A percentile compares a stretch with the other conserved stretches of the same genome.
Conservation (phyloP, 2,888 invertebrate genomes). For the Cryptocephalus primarius region DNA sequence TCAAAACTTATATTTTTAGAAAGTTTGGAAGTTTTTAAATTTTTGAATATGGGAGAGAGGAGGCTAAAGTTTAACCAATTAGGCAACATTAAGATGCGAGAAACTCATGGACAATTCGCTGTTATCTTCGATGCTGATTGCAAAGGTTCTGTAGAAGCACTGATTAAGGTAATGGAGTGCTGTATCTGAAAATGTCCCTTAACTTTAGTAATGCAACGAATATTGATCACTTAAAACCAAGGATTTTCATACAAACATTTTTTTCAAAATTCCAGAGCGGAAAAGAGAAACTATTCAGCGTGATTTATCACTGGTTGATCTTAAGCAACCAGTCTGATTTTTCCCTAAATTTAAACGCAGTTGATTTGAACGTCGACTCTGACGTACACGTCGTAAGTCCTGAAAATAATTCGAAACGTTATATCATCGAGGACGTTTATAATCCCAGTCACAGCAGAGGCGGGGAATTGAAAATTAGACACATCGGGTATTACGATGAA, state of each 20-base stretch:
- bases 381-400: slow-evolving; percentile 18
- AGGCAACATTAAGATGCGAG: too few species aligned
- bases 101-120: too few species aligned
- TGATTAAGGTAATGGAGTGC: too few species aligned
- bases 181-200: too few species aligned
- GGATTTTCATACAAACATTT: too few species aligned
- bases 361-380: slow-evolving; percentile 18
- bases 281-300: slow-evolving; percentile 14
- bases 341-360: slow-evolving; percentile 13
- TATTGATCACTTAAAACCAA: too few species aligned
- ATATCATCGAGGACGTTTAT: slow-evolving; percentile 18
- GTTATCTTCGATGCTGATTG: too few species aligned
- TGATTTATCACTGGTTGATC: slow-evolving; percentile 23
- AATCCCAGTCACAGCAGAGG: slow-evolving; percentile 20
- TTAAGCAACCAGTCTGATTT: slow-evolving; percentile 9
- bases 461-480: slow-evolving; percentile 12
- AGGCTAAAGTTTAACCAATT: too few species aligned
- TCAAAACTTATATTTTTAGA: slow-evolving; percentile 6
- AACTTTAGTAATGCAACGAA: too few species aligned
- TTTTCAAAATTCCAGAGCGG: too few species aligned
- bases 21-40: slow-evolving; percentile 3
- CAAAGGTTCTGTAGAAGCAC: too few species aligned
- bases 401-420: not conserved
- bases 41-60: slow-evolving; percentile 4
- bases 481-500: slow-evolving; percentile 15